These are phyloP conservation scores for Entomyzon cyanotis DNA, from an alignment of 2,113 vertebrate genomes.

Conservation along the genomic window DNA sequence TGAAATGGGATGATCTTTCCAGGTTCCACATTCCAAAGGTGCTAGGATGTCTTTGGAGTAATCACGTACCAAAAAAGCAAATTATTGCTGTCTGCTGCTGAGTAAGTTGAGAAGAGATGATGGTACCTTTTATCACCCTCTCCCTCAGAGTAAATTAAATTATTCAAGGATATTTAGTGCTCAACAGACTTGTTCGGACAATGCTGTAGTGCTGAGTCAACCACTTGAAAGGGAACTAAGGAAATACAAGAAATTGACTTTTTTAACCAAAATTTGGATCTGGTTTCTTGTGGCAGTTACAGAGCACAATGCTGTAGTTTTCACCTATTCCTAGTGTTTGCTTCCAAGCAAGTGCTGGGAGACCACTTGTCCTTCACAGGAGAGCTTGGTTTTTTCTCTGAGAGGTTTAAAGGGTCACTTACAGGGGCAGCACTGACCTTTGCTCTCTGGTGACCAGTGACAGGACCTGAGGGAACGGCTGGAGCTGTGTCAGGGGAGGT, in stretches of 20 bases:
- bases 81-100: not conserved
- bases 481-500: not conserved
- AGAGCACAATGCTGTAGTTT: not conserved
- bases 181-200: not conserved
- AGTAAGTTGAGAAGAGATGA: rapidly evolving
- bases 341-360: not conserved
- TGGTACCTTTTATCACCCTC: rapidly evolving
- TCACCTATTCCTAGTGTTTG: not conserved
- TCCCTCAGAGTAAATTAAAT: rapidly evolving
- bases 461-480: not conserved
- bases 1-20: not conserved
- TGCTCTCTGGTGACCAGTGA: not conserved
- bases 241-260: not conserved
- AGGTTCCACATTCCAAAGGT: not conserved
- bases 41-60: not conserved
- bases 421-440: not conserved
- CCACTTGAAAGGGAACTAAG: not conserved
- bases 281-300: not conserved
- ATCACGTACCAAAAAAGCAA: not conserved
- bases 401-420: not conserved
- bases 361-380: not conserved
- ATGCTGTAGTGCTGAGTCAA: not conserved
- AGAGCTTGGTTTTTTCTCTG: not conserved
- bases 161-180: not conserved
- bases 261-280: not conserved